These are phyloP conservation scores for Sebastolobus alascanus DNA, from an alignment of 2,797 vertebrate species.

Conservation along the genomic window DNA sequence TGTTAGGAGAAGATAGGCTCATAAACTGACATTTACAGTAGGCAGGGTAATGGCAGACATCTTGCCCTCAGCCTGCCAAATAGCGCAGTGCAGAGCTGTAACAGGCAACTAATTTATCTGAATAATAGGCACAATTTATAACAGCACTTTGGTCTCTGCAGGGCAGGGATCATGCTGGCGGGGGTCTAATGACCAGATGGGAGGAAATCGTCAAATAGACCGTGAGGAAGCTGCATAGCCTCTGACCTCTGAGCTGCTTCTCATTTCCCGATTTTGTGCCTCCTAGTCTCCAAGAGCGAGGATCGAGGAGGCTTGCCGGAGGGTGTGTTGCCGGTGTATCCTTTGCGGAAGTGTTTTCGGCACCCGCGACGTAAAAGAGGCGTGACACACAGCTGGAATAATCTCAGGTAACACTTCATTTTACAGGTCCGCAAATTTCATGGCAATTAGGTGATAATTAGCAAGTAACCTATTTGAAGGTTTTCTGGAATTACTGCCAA, in stretches of 20 bases:
- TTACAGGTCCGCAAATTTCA: too few species aligned
- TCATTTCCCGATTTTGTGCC: too few species aligned
- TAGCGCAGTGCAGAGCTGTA: constrained; percentile 44
- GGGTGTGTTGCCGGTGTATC: too few species aligned
- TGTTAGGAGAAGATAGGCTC: constrained; percentile 52
- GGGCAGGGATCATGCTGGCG: constrained; percentile 58
- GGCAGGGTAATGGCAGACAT: constrained; percentile 67
- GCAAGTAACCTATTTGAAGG: too few species aligned
- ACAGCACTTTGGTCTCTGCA: constrained; percentile 73
- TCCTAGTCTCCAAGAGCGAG: too few species aligned
- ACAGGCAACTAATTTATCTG: constrained; percentile 78
- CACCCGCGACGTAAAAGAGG: too few species aligned
- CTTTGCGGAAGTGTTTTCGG: too few species aligned
- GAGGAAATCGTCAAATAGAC: constrained; percentile 65
- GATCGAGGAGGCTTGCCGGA: too few species aligned
- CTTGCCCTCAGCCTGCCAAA: constrained; percentile 59
- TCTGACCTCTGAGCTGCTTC: constrained; percentile 32
- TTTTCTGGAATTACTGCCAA: too few species aligned
- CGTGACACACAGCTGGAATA: too few species aligned
- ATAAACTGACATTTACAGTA: constrained; percentile 64
- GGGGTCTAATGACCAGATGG: constrained; percentile 77
- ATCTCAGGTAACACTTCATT: too few species aligned
- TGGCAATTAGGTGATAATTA: too few species aligned
- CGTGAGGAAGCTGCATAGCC: constrained; percentile 32
- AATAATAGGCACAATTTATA: constrained; percentile 80